phyloP scores from a whole-genome alignment of 2,888 invertebrate genomes.

The Phyllotreta striolata region DNA sequence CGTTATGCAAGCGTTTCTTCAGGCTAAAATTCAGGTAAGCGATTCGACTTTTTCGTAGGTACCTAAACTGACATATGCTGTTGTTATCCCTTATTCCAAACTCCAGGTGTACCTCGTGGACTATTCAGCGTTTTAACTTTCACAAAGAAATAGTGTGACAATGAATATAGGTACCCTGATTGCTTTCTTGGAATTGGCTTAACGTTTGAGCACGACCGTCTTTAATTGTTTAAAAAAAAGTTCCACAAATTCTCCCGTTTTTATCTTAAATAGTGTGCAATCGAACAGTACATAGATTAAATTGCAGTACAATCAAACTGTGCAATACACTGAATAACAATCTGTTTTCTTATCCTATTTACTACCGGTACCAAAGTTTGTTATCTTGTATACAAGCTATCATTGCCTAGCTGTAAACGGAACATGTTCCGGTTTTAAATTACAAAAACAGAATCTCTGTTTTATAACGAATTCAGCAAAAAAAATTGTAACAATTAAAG shows the following conservation, averaged over 20 bases:
- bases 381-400: conserved; percentile 17
- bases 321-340: conserved; percentile 4
- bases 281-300: neutral
- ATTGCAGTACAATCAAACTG: neutral
- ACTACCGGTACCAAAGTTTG: conserved; percentile 18
- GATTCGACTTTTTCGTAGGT: conserved; percentile 29
- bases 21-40: conserved; percentile 40
- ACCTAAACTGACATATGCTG: conserved; percentile 43
- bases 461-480: conserved; percentile 10
- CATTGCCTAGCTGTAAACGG: conserved; percentile 4
- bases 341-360: conserved; percentile 17
- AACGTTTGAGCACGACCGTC: neutral
- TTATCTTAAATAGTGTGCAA: conserved; percentile 14
- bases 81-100: conserved; percentile 41
- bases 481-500: conserved; percentile 11
- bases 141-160: conserved; percentile 27
- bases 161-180: conserved; percentile 10
- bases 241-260: neutral
- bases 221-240: neutral
- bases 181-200: conserved; percentile 9
- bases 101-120: conserved; percentile 45
- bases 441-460: conserved; percentile 7
- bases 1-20: conserved; percentile 32
- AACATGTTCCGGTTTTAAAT: conserved; percentile 16
- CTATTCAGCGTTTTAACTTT: conserved; percentile 21